phyloP scores from a whole-genome alignment of 2,888 invertebrate species.

The Salpingus planirostris region DNA sequence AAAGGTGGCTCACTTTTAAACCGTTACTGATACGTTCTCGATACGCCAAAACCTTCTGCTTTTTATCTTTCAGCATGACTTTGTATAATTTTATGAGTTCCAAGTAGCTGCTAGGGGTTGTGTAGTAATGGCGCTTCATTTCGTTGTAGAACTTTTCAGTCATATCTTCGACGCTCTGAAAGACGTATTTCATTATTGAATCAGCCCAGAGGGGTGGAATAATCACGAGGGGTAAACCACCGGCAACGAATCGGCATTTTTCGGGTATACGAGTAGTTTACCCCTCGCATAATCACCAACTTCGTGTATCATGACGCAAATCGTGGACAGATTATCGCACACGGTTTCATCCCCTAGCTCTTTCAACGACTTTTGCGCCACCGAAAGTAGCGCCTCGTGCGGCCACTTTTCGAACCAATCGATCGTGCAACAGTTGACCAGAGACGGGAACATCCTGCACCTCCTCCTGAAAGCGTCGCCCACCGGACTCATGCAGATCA shows the following conservation, averaged over 20 bases:
- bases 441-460: conserved; percentile 88
- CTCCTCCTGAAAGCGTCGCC: conserved; percentile 81
- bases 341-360: conserved; percentile 47
- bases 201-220: too few species aligned
- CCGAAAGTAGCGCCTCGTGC: conserved; percentile 74
- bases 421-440: conserved; percentile 90
- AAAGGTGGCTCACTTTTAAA: conserved; percentile 42
- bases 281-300: too few species aligned
- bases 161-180: conserved; percentile 75
- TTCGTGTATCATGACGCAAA: conserved; percentile 66
- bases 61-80: conserved; percentile 58
- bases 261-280: too few species aligned
- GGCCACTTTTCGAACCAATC: conserved; percentile 95
- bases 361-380: conserved; percentile 63
- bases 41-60: conserved; percentile 56
- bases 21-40: conserved; percentile 68
- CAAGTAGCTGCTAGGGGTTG: conserved; percentile 85
- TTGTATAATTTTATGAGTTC: conserved; percentile 76
- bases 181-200: too few species aligned
- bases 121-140: conserved; percentile 79
- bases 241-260: too few species aligned
- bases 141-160: conserved; percentile 69
- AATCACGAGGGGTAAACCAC: too few species aligned
- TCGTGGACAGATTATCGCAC: conserved; percentile 47
- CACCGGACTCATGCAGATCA: conserved; percentile 85